Evolutionary conservation across 2,113 vertebrate genomes (phyloP).

Genomic region (Tachycineta bicolor): DNA sequence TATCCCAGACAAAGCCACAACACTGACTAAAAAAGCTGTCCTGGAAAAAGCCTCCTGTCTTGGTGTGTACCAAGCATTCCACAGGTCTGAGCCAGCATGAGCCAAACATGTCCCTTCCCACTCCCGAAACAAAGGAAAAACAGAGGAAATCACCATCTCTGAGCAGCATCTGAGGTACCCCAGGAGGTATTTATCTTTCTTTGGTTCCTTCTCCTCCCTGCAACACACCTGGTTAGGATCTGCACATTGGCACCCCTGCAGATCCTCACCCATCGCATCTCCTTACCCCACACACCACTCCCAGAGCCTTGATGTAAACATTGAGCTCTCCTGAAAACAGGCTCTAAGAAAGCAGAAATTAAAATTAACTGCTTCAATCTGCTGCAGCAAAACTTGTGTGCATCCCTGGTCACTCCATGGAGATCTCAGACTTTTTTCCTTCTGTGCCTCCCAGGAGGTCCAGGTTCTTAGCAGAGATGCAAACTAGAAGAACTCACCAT

Average conservation of each 20-base stretch:
- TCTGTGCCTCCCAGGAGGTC: background rate
- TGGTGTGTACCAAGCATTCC: background rate
- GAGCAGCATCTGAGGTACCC: background rate
- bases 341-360: background rate
- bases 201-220: background rate
- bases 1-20: background rate
- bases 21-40: background rate
- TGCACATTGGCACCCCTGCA: background rate
- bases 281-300: background rate
- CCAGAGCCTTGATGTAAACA: background rate
- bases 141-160: background rate
- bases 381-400: background rate
- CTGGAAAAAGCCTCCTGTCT: background rate
- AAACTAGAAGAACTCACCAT: background rate
- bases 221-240: fast-evolving
- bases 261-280: background rate
- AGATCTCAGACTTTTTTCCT: background rate
- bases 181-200: background rate
- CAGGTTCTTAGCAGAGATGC: background rate
- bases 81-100: background rate
- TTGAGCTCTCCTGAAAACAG: background rate
- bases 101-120: background rate
- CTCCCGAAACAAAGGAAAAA: background rate
- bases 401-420: background rate
- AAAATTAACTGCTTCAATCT: background rate